Percentiles rank a stretch among this genome's conserved stretches.
phyloP scores from a whole-genome alignment of 2,113 vertebrate species.

The Ailurus styani region DNA sequence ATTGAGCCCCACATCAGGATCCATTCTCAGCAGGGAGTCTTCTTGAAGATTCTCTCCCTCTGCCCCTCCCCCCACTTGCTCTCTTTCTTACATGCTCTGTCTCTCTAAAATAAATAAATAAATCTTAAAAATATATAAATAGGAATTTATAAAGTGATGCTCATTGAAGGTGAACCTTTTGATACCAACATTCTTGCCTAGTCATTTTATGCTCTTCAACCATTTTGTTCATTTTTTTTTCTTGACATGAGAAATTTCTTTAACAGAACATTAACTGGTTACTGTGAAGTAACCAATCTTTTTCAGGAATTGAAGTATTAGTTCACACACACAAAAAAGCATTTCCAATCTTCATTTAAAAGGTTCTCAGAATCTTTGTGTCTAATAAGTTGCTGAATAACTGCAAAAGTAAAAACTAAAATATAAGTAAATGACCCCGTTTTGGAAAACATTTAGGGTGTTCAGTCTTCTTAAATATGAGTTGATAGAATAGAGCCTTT shows the following conservation, averaged over 20 bases:
- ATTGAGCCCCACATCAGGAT: background rate
- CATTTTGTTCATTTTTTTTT: background rate
- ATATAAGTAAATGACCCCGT: background rate
- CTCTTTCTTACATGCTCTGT: background rate
- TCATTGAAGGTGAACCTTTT: background rate
- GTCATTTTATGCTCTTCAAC: background rate
- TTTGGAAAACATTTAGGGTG: background rate
- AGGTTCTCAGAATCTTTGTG: constrained; percentile 25
- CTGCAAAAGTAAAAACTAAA: constrained; percentile 46
- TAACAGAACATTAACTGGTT: constrained; percentile 76
- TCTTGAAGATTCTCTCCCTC: background rate
- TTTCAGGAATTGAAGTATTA: constrained; percentile 60
- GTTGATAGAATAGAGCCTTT: background rate
- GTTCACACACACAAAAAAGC: background rate
- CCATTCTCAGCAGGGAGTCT: background rate
- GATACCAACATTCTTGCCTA: background rate
- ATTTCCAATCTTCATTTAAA: constrained; percentile 60
- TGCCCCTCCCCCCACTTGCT: background rate
- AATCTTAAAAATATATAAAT: background rate
- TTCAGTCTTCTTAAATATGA: background rate
- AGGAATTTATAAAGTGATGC: background rate
- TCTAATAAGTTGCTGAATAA: constrained; percentile 12
- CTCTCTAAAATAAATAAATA: background rate
- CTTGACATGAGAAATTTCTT: constrained; percentile 76
- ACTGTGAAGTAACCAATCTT: constrained; percentile 68